Base-by-base conservation (phyloP, 2,797 vertebrate genomes). In the Scolopax bukidnonensis region DNA sequence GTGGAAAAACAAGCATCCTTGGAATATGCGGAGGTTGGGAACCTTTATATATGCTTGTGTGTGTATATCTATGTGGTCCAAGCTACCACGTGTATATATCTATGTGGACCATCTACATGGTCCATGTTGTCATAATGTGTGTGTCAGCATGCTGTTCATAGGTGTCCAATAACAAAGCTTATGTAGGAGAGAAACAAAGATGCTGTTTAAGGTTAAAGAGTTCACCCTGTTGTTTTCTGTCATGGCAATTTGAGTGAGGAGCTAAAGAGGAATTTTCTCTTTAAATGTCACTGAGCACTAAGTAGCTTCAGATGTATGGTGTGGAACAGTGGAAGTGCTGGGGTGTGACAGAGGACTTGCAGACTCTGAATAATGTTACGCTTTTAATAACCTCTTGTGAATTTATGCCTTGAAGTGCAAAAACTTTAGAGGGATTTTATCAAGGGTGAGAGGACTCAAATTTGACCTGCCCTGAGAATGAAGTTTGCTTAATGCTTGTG, bases 1-100 rank as follows among this genome's bases (percentile, higher is more conserved):
- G 67, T 98, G 98, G 98, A 98, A 97, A 80, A 95, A 95, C 57
- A 98, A 96, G n/a, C 98, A 97, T 59, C 96, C 93, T 65, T 97
- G 98, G 98, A 97, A 95, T 41, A 88, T 50, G 47, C 91, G 74
- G 67, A 98, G 98, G 98, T 98, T 86, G 93, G 95, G 82, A 61
- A 33, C 4, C 88, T 95, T 89, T 65, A 6, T 65, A 14, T 87
- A 67, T 51, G 45, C 38, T 90, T 61, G 11, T 83, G 5, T 61
- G 12, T 83, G 5, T 25, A 0, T 25, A 27, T 50, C 10, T 57
- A 7, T 18, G n/a, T 60, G 6, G 5, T 54, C 17, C 59, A 43
- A 33, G 65, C 16, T 78, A 6, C 33, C 4, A 1, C 3, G 10
- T 51, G 18, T 63, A 12, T 40, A 1, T 18, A 1, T 74, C 10